Evolutionary conservation across 1,140 invertebrate genomes (phyloP), one percentile per base, ranked within the genome.

Genomic region (Drosophila orosa): DNA sequence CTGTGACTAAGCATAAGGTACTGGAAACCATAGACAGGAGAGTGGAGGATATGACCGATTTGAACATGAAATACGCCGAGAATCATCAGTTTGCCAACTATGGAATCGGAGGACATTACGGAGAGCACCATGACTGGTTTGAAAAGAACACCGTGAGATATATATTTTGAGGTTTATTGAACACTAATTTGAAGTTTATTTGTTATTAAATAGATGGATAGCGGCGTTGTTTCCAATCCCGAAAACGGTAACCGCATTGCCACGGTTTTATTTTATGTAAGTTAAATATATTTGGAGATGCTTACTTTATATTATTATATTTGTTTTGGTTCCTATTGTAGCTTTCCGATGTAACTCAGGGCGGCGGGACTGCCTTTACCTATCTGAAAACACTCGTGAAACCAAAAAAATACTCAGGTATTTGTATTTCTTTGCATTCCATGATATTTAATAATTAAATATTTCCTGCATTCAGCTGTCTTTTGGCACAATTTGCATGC

Each of bases 401-500:
- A 93, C 98, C 98, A 0, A 95, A 95, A 90, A 98, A 98, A 72
- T 87, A 85, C 61, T 69, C 82, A 52, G 82, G 82, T 85, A 74
- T 37, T 8, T 29, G 1, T n/a, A 31, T 15, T 17, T 24, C 10
- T 13, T 19, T 13, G 5, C 0, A 15, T 25, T n/a, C 12, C 0
- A 29, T n/a, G 0, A 6, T 0, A 22, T 24, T 12, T 24, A 25
- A 50, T 33, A 47, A 37, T 13, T 61, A 10, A 15, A n/a, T 35
- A 4, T 19, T 12, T 9, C 24, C 12, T 2, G n/a, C 5, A 57
- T 62, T 94, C 96, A 44, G 98, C 98, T 45, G 97, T 96, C 3
- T 98, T 99, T 92, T 99, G 98, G 98, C 95, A 97, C 91, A 99
- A 99, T 93, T 93, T 99, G 60, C 95, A 97, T 91, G 94, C 95